Evolutionary conservation across 2,797 vertebrate species (phyloP), one percentile per base, ranked within the genome.

Genomic region (Acipenser ruthenus): DNA sequence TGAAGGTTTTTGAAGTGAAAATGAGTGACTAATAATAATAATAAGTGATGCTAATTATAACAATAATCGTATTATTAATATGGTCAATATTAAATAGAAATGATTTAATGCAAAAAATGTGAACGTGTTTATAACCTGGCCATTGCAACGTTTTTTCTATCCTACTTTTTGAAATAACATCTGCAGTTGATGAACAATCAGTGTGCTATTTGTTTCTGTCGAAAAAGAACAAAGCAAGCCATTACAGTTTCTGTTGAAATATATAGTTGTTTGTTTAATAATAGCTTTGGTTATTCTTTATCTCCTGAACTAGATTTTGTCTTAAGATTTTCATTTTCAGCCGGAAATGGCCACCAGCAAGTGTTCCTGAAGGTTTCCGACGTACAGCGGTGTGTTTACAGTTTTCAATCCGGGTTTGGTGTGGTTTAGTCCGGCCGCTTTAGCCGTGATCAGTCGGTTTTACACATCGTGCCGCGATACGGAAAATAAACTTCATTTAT

Each of bases 401-500:
- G 49, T 61, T 68, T 67, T 37, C 12, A 67, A 59, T 69, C 84
- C 80, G 73, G 66, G 67, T 56, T 74, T 74, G 69, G 72, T 23
- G 77, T 76, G 60, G 70, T 81, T 79, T 63, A 65, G 58, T 70
- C 69, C 84, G 80, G 84, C 66, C 72, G 72, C 72, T 72, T 71
- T 67, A 37, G 71, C 50, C 74, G 68, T 75, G 70, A 67, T 76
- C 69, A 60, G 55, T 76, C 80, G 80, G 10, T n/a, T 13, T 58
- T 58, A 7, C 15, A 7, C 55, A n/a, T 11, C 55, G 55, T 11
- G 55, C 1, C 15, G 6, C 15, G 55, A 58, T 58, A 11, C 2
- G 11, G 55, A 58, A 58, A 58, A 58, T 58, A 58, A 58, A 7
- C 10, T 11, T 58, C 12, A n/a, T 11, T 58, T 58, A 58, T 58